These are phyloP conservation scores for Lordiphosa andalusiaca DNA, from an alignment of 2,888 invertebrate genomes.

Conservation along the genomic window DNA sequence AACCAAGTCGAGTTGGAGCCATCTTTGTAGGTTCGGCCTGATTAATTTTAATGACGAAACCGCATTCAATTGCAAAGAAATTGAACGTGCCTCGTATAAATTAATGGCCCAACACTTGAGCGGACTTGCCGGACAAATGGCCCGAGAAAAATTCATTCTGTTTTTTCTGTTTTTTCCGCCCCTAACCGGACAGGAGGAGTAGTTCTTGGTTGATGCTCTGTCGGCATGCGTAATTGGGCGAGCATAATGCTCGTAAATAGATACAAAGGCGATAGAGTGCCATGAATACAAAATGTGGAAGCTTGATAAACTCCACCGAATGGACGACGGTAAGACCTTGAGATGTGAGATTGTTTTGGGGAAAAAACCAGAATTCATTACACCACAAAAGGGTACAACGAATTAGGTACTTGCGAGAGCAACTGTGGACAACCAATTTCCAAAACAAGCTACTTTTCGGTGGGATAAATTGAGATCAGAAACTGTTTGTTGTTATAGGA, in stretches of 20 bases:
- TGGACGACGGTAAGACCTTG: not conserved
- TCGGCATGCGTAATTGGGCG: constrained; percentile 58
- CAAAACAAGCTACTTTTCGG: too few relatives aligned
- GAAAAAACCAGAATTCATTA: too few relatives aligned
- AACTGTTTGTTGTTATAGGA: too few relatives aligned
- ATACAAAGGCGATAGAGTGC: constrained; percentile 50
- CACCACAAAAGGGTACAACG: too few relatives aligned
- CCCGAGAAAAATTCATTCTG: constrained; percentile 33
- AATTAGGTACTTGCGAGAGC: too few relatives aligned
- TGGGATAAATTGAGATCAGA: too few relatives aligned
- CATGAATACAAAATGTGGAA: constrained; percentile 53
- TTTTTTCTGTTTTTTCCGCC: constrained; percentile 17
- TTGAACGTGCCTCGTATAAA: constrained; percentile 57
- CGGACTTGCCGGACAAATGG: constrained; percentile 21
- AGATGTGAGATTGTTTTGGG: too few relatives aligned
- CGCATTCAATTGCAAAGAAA: constrained; percentile 43
- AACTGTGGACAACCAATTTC: too few relatives aligned
- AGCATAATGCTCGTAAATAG: constrained; percentile 51
- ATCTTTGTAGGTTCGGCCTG: constrained; percentile 46
- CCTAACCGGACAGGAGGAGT: constrained; percentile 15
- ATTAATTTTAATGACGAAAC: constrained; percentile 62
- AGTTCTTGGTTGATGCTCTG: constrained; percentile 27
- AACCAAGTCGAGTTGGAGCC: constrained; percentile 44
- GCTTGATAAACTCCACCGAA: not conserved
- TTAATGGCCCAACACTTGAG: constrained; percentile 38